phyloP scores from a whole-genome alignment of 2,888 invertebrate genomes.

The Plebejus argus region DNA sequence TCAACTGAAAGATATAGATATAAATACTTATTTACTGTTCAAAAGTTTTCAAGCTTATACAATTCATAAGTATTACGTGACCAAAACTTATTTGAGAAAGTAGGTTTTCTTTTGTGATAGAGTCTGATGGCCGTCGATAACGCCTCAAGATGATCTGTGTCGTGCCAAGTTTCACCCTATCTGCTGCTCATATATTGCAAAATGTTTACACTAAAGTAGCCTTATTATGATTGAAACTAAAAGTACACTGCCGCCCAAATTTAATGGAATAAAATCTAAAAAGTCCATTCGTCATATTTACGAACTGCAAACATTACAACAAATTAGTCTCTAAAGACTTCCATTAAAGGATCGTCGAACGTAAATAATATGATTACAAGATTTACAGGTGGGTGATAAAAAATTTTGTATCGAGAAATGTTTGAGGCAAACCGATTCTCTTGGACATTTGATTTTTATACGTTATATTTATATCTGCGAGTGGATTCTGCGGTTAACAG shows the following conservation, averaged over 20 bases:
- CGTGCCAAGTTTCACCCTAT: constrained; percentile 24
- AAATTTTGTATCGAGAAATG: background rate
- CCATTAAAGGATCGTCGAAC: background rate
- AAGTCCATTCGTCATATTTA: background rate
- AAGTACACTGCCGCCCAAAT: background rate
- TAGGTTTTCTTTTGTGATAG: constrained; percentile 2
- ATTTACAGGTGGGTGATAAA: constrained; percentile 2
- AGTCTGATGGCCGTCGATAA: constrained; percentile 4
- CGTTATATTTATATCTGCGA: background rate
- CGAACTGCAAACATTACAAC: background rate
- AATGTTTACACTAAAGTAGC: constrained; percentile 25
- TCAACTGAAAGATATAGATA: background rate
- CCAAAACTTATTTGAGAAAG: constrained; percentile 10
- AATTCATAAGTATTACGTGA: constrained; percentile 22
- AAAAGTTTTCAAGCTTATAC: background rate
- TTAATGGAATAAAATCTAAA: background rate
- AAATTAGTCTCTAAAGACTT: background rate
- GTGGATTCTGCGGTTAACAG: background rate
- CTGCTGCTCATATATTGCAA: background rate
- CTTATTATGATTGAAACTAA: background rate
- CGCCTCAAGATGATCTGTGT: constrained; percentile 5
- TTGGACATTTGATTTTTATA: background rate
- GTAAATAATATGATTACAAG: background rate
- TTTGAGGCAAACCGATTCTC: background rate
- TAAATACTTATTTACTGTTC: background rate